phyloP scores from a whole-genome alignment of 2,888 invertebrate genomes.

The Xanthia icteritia region DNA sequence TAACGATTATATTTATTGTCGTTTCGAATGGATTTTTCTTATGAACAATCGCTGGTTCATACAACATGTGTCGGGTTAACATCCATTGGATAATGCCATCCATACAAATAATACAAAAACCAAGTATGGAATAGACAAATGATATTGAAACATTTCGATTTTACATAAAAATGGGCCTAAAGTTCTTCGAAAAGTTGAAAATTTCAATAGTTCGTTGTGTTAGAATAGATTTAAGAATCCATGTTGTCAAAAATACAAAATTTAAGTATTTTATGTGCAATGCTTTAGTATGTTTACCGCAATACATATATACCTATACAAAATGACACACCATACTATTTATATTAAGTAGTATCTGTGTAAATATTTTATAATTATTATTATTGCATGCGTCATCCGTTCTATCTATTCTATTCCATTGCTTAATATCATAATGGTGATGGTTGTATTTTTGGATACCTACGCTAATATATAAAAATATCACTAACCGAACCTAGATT shows the following conservation, averaged over 20 bases:
- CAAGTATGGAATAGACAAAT: too few relatives aligned
- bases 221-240: slow-evolving; percentile 37
- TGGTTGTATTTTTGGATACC: slow-evolving; percentile 83
- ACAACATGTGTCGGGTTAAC: too few relatives aligned
- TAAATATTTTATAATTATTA: slow-evolving; percentile 63
- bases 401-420: slow-evolving; percentile 83
- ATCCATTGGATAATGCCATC: too few relatives aligned
- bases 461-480: slow-evolving; percentile 61
- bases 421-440: slow-evolving; percentile 89
- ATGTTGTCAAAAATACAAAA: slow-evolving; percentile 23
- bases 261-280: slow-evolving; percentile 60
- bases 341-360: slow-evolving; percentile 66
- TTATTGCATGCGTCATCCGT: slow-evolving; percentile 83
- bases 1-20: too few relatives aligned
- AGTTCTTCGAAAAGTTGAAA: too few relatives aligned
- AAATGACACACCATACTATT: slow-evolving; percentile 60
- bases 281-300: slow-evolving; percentile 54
- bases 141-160: too few relatives aligned
- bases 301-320: slow-evolving; percentile 41
- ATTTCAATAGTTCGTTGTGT: neutral
- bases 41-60: too few relatives aligned
- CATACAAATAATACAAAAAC: too few relatives aligned
- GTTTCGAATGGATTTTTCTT: too few relatives aligned
- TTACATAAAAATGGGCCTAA: too few relatives aligned
- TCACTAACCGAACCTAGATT: slow-evolving; percentile 59